Percentiles rank a stretch among this genome's conserved stretches.
phyloP scores from a whole-genome alignment of 2,888 invertebrate species.

The Adelphocoris suturalis region DNA sequence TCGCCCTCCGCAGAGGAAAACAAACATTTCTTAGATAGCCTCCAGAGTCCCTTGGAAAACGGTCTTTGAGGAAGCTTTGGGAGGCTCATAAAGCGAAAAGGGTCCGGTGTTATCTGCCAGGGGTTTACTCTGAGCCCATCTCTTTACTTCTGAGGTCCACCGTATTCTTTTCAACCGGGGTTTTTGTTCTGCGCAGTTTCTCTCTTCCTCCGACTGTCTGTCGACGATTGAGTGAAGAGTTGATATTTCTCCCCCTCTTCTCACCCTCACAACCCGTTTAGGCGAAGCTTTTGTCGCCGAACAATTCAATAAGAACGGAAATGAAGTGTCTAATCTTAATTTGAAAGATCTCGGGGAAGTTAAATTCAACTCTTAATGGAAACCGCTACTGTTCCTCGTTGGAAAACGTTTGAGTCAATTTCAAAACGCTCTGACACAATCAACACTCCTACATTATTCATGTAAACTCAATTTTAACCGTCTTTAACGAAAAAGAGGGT shows the following conservation, averaged over 20 bases:
- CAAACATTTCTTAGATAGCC: constrained; percentile 25
- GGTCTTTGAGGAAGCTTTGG: background rate
- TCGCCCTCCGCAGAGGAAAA: background rate
- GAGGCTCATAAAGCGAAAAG: background rate
- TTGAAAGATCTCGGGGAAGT: background rate
- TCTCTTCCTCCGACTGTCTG: background rate
- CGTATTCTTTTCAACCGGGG: background rate
- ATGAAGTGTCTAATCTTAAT: background rate
- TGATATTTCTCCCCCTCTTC: background rate
- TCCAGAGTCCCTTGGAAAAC: background rate
- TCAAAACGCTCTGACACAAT: too few species aligned
- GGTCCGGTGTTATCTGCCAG: background rate
- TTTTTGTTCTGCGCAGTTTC: background rate
- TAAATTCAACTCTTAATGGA: background rate
- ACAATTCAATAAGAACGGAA: constrained; percentile 3
- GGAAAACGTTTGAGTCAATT: too few species aligned
- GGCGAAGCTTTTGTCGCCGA: background rate
- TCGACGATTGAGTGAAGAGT: constrained; percentile 15
- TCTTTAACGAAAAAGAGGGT: too few species aligned
- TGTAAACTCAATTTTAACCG: too few species aligned
- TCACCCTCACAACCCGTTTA: background rate
- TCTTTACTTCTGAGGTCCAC: background rate
- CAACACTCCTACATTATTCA: too few species aligned
- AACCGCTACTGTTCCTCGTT: background rate
- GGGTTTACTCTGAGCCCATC: background rate